Evolutionary conservation across 2,888 invertebrate genomes (phyloP), one percentile per base, ranked within the genome.

Genomic region (Sinohyriopsis cumingii): DNA sequence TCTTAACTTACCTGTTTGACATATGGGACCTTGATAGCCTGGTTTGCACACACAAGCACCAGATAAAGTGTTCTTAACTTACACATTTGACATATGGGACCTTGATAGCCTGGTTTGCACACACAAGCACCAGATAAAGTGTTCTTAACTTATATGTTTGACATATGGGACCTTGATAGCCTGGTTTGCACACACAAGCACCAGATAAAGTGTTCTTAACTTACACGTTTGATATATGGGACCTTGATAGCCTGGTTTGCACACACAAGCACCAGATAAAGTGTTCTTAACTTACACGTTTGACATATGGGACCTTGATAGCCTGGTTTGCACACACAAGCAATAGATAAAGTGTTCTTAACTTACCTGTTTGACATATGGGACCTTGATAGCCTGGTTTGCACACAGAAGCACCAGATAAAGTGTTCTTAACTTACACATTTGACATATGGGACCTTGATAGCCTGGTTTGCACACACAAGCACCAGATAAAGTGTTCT

Each of bases 381-480:
- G 84, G 78, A 12, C 98, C 98, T 1, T 95, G 95, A 94, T 95
- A 99, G 18, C 99, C 99, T 0, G 98, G 96, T 81, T 95, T 94
- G 87, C 99, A 99, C 83, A 96, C 95, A 89, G 99, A 99, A 71
- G 95, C 93, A 0, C 95, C 85, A 67, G 85, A 20, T 59, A 68
- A 5, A 15, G 67, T 25, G 25, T 25, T 24, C 1, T 25, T n/a
- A 9, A 71, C 80, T 75, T 71, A 87, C 88, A 70, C 71, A 66
- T 83, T 59, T 89, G 87, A 81, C 92, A 92, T n/a, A 86, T 82
- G 4, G 84, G 78, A 12, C 98, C 98, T 1, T 95, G 95, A 94
- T 95, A 99, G 18, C 99, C 99, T 0, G 98, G 96, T 81, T 95
- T 94, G 87, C 99, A 99, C 83, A 96, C 95, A 89, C 99, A 99